Percentiles rank a stretch among this genome's conserved stretches.
Evolutionary conservation across 2,113 vertebrate species (phyloP).

Genomic region (Felis catus): DNA sequence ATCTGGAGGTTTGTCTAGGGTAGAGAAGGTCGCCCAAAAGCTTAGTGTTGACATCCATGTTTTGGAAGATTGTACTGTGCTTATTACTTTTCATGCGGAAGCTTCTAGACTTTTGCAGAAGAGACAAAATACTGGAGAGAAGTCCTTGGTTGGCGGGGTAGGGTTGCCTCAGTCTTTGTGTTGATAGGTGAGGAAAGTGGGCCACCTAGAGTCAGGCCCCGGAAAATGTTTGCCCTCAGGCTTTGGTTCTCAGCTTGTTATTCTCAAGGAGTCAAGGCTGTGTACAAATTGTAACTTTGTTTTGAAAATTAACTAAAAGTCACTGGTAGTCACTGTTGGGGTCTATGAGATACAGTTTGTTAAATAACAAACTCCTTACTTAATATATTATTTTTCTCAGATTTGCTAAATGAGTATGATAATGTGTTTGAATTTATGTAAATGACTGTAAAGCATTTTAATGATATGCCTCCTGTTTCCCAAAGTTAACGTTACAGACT

Average conservation of each 20-base stretch:
- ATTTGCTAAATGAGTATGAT: background rate
- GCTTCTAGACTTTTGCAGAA: background rate
- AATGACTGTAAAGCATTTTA: background rate
- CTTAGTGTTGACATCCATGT: background rate
- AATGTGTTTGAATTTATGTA: background rate
- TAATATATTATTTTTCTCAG: background rate
- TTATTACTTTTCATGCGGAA: background rate
- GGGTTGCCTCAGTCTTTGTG: background rate
- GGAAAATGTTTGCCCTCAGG: background rate
- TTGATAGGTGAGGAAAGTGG: conserved; percentile 18
- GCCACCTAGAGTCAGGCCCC: conserved; percentile 53
- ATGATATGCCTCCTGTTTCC: background rate
- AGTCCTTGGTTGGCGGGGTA: background rate
- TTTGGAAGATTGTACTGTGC: background rate
- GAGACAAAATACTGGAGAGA: background rate
- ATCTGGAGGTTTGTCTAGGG: background rate
- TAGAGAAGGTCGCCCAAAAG: background rate
- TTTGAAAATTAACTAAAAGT: conserved; percentile 27
- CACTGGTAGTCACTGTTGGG: background rate
- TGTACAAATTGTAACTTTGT: background rate
- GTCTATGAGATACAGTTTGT: background rate
- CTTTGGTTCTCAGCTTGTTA: background rate
- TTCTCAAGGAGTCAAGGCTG: background rate
- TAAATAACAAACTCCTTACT: background rate
- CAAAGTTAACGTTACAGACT: background rate